Evolutionary conservation across 2,113 vertebrate genomes (phyloP).

Genomic region (Upupa epops): DNA sequence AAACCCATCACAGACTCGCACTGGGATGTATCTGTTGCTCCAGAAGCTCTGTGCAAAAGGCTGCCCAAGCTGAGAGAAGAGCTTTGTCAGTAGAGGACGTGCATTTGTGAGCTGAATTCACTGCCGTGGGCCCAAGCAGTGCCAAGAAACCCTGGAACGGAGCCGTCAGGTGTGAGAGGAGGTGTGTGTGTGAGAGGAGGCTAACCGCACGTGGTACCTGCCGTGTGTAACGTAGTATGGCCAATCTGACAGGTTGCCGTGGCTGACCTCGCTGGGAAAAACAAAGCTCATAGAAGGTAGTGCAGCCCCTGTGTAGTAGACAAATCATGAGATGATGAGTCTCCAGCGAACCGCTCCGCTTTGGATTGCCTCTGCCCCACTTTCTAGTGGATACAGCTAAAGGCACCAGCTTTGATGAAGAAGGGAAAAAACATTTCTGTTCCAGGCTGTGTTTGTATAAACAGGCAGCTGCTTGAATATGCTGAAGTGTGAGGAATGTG

Average conservation of each 20-base stretch:
- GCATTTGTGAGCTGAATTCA: neutral
- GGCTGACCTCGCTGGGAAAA: too few species aligned
- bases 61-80: neutral
- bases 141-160: neutral
- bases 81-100: neutral
- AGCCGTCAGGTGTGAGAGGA: neutral
- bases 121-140: neutral
- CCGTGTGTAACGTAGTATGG: neutral
- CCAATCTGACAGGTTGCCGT: neutral
- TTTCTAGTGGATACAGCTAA: neutral
- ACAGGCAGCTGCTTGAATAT: neutral
- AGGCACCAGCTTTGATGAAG: neutral
- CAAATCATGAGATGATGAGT: neutral
- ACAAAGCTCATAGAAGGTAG: too few species aligned
- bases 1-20: neutral
- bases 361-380: neutral
- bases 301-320: neutral
- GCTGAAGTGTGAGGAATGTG: neutral
- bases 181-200: neutral
- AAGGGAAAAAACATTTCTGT: neutral
- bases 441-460: constrained; percentile 17
- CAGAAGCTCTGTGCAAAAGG: neutral
- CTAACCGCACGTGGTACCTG: neutral
- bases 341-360: neutral
- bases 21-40: accelerated